These are phyloP conservation scores for Orthonyx spaldingii DNA, from an alignment of 2,113 vertebrate species.

Conservation along the genomic window DNA sequence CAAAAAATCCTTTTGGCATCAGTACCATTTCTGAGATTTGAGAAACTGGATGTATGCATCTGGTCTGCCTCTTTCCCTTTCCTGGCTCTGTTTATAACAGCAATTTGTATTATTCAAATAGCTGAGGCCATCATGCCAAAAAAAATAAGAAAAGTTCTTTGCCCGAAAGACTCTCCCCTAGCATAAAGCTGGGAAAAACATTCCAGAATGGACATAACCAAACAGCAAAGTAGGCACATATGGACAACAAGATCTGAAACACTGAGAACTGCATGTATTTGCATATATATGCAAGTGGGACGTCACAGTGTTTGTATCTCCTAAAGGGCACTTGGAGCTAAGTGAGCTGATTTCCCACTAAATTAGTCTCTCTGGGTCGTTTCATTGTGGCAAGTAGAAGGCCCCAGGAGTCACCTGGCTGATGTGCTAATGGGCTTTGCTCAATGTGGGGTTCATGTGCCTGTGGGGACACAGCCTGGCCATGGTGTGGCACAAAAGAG, in stretches of 20 bases:
- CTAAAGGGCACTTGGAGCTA: background rate
- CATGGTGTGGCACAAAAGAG: background rate
- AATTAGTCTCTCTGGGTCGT: background rate
- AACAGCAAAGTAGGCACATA: background rate
- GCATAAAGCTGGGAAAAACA: background rate
- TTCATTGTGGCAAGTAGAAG: background rate
- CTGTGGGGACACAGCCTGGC: background rate
- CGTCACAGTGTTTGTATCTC: background rate
- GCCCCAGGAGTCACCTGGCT: background rate
- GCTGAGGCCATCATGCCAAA: background rate
- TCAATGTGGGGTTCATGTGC: background rate
- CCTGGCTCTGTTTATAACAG: background rate
- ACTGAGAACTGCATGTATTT: background rate
- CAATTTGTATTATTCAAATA: background rate
- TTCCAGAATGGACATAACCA: background rate
- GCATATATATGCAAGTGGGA: background rate
- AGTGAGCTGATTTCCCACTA: background rate
- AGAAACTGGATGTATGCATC: background rate
- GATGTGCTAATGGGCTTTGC: background rate
- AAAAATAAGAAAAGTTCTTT: background rate
- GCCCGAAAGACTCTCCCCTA: background rate
- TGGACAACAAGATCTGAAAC: rapidly evolving
- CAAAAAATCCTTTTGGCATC: no score
- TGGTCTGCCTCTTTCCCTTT: background rate
- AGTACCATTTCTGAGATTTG: background rate